Evolutionary conservation across 2,888 invertebrate genomes (phyloP), one percentile per base, ranked within the genome.

Genomic region (Ferdinandea cuprea): DNA sequence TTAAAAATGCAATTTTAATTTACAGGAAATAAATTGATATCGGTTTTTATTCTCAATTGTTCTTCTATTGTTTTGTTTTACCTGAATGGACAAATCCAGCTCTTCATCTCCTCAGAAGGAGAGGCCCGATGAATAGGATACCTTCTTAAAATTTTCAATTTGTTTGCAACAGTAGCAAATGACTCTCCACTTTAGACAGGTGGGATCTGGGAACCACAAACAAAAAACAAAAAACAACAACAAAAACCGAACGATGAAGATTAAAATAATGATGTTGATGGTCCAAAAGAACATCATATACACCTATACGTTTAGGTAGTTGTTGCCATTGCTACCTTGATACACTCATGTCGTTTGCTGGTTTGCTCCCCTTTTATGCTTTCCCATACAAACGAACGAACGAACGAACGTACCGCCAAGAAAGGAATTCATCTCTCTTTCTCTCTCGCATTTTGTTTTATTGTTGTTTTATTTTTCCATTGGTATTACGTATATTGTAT

Each of bases 191-290:
- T 54, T 52, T 17, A 37, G 56, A 25, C 40, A 40, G 40, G 15
- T 40, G 9, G 2, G 13, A 40, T 54, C 15, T 37, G 15, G 9
- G 25, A 25, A 5, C 25, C 5, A 3, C 25, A 25, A 25, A 25
- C 25, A 25, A 17, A n/a, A 15, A 69, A 65, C 44, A 52, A 52
- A 58, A 73, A 59, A 63, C 68, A 52, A 52, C 37, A 3, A 37
- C 37, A n/a, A 69, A n/a, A n/a, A n/a, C n/a, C n/a, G n/a, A n/a
- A n/a, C n/a, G 63, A 71, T 63, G 63, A 61, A 40, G 65, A 72
- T 71, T 59, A 59, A 54, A 66, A 73, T 79, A 72, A 79, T 46
- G 73, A 59, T 79, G 78, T 66, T 66, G 73, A 79, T 79, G 66
- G 61, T 46, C 52, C 37, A 15, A 66, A 79, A 73, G 56, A 50